These are phyloP conservation scores for Entelurus aequoreus DNA, from an alignment of 2,113 vertebrate species.

Conservation along the genomic window DNA sequence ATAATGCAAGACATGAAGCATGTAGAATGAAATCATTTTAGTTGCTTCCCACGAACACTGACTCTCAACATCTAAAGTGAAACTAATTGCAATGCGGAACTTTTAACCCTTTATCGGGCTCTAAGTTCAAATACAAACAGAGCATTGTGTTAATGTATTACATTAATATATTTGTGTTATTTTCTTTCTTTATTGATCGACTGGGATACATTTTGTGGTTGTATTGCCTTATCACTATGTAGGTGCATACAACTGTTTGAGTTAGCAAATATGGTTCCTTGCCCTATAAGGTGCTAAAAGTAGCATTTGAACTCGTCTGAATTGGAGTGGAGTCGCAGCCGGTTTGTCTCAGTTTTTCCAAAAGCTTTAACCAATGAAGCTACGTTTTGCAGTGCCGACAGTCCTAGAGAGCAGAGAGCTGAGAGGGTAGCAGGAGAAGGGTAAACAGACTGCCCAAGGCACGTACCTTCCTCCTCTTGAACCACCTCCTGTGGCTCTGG, in stretches of 20 bases:
- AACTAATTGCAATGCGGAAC: not conserved
- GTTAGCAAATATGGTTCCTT: too few species aligned
- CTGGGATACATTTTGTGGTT: not conserved
- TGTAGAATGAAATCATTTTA: constrained; percentile 1
- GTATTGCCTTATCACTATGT: not conserved
- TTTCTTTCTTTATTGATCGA: not conserved
- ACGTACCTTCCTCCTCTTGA: constrained; percentile 81
- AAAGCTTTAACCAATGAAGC: not conserved
- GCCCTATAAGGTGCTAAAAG: not conserved
- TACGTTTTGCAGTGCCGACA: constrained; percentile 19
- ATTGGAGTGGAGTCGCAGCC: not conserved
- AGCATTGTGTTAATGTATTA: not conserved
- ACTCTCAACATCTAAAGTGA: not conserved
- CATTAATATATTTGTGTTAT: too few species aligned
- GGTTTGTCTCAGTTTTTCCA: not conserved
- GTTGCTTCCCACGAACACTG: not conserved
- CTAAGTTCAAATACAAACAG: not conserved
- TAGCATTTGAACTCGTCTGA: not conserved
- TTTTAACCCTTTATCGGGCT: not conserved
- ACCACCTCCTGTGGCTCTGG: constrained; percentile 45
- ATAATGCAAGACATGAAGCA: constrained; percentile 3
- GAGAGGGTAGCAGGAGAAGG: constrained; percentile 41
- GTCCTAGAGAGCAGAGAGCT: constrained; percentile 20
- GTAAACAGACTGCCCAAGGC: constrained; percentile 58
- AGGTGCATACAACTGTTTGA: not conserved